phyloP scores from a whole-genome alignment of 1,140 invertebrate species.

The Eurosta solidaginis region DNA sequence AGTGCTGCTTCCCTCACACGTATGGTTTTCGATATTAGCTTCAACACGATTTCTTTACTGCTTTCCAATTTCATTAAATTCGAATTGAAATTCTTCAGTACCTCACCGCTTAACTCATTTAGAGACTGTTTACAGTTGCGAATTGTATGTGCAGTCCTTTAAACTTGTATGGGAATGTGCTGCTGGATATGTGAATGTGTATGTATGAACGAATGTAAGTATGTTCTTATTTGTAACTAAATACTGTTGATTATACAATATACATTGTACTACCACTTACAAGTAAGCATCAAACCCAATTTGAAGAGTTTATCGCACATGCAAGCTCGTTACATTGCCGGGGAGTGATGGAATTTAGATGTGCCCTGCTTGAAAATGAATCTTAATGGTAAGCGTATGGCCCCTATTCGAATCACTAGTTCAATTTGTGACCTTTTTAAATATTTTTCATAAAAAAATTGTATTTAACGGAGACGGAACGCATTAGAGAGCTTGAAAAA shows the following conservation, averaged over 20 bases:
- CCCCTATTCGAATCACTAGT: too few species aligned
- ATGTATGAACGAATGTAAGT: neutral
- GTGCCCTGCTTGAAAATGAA: too few species aligned
- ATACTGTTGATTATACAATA: neutral
- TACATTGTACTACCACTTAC: too few species aligned
- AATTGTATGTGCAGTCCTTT: neutral
- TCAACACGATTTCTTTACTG: constrained; percentile 7
- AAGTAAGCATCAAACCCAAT: constrained; percentile 1
- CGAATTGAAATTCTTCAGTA: neutral
- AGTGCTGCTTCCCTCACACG: too few species aligned
- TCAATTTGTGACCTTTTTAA: too few species aligned
- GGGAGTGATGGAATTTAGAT: too few species aligned
- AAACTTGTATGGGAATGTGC: neutral
- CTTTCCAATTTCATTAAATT: constrained; percentile 16
- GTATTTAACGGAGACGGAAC: too few species aligned
- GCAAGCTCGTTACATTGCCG: constrained; percentile 10
- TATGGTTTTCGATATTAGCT: neutral
- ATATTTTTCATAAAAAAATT: too few species aligned
- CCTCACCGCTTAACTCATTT: neutral
- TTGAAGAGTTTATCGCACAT: constrained; percentile 17
- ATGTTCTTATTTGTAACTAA: neutral
- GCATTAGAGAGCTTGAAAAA: too few species aligned
- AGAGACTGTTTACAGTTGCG: constrained; percentile 6
- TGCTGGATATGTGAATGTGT: too few species aligned
- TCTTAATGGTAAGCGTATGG: too few species aligned